Base-by-base conservation (phyloP, 2,797 vertebrate species). In the Myotis daubentonii region DNA sequence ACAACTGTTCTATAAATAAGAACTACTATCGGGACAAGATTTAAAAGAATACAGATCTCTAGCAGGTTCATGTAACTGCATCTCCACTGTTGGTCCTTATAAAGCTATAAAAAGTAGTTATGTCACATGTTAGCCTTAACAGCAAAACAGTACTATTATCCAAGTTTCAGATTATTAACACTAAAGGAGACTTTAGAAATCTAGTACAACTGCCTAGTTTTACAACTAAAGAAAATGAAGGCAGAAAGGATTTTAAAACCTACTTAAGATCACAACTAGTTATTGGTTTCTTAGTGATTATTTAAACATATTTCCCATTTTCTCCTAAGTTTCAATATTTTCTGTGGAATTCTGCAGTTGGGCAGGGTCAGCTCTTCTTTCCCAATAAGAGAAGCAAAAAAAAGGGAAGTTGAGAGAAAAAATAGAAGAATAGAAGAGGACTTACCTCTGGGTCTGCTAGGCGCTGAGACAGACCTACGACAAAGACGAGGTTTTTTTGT, bases 401-500 rank as follows among this genome's bases (percentile, higher is more conserved):
- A 83, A 57, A 95, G 19, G 66, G 17, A 53, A 66, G 5, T 38
- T 89, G 75, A 95, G 75, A 76, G 88, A 57, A 47, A 86, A 91
- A 93, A 85, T 20, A 85, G 15, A 89, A 75, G 57, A 95, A 85
- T 20, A 85, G 17, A 89, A 75, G 57, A 94, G 23, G n/a, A 80
- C 98, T 99, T 97, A 99, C 99, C 99, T 99, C 99, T 62, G 99
- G 99, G 97, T 99, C 99, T 82, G 99, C 99, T 76, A 99, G 98
- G 95, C 99, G 98, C 97, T 99, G 99, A 66, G 99, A 99, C 2
- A 99, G 98, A 81, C 99, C 99, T 97, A 99, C 99, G 96, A 99
- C 99, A 62, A 99, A 99, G 97, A 99, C 99, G 87, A 99, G 99
- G 98, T 99, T 99, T 98, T 99, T 99, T 98, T 99, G 99, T 98